Base-by-base conservation (phyloP, 2,113 vertebrate species). In the Cricetomys ansorgei region DNA sequence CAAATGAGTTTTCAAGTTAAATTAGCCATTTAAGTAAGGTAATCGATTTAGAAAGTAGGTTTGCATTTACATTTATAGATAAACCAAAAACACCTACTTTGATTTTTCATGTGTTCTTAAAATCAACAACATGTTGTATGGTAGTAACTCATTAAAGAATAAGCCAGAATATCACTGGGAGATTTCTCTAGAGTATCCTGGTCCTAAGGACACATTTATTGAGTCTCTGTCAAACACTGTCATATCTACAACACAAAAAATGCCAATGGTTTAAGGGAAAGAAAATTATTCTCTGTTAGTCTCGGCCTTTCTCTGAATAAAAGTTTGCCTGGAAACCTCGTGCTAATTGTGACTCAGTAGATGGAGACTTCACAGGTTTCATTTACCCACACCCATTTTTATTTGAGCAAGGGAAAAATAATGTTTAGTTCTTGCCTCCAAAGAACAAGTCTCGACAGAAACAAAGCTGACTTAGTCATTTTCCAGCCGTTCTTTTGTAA, bases 331-430 rank as follows among this genome's bases (percentile, higher is more conserved):
- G 83, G 84, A 93, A 87, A 92, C 89, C 81, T 92, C 53, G 72
- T 91, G 50, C 45, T 80, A 59, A 53, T 89, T 89, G 95, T 96
- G 93, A 94, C 43, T 97, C 96, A 97, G 92, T 84, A 25, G 64
- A 76, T 23, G 34, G 73, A 88, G 77, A 37, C 50, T 40, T 91
- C 67, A 57, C 25, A 69, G 43, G 92, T 97, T 97, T 96, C 92
- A 88, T 84, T 85, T 93, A 95, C 72, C 89, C 89, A 95, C 91
- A 93, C 25, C 1, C 89, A 70, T 45, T 43, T 89, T 64, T 95
- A 57, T 25, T 0, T 11, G 75, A 6, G 72, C 76, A 79, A 83
- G 55, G 8, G 29, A 69, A 88, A 88, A 57, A 62, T 88, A 91
- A 84, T 15, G 53, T 92, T 94, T 96, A 95, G 37, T 87, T 62